phyloP scores from a whole-genome alignment of 2,888 invertebrate species.

The Anthrax anthrax region DNA sequence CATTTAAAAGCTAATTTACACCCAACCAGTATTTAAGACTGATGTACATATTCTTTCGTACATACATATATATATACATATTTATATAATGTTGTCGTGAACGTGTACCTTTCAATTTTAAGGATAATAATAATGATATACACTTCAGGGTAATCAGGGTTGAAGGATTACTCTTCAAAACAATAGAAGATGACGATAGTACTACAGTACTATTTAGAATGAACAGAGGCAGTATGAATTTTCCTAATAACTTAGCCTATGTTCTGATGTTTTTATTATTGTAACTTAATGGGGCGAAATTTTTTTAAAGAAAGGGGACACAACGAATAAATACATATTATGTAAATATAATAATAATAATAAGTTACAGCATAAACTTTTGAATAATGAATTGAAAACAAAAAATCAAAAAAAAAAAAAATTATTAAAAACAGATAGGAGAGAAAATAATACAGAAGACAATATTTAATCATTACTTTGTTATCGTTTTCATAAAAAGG shows the following conservation, averaged over 20 bases:
- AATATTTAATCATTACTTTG: too few species aligned
- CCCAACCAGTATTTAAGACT: not conserved
- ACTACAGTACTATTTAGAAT: not conserved
- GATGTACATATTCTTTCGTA: too few species aligned
- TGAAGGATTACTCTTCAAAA: conserved; percentile 10
- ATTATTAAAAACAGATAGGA: too few species aligned
- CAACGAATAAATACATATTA: not conserved
- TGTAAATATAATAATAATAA: not conserved
- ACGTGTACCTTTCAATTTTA: too few species aligned
- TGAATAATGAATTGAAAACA: too few species aligned
- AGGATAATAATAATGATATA: conserved; percentile 9
- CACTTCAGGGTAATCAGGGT: conserved; percentile 8
- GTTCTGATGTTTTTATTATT: conserved; percentile 4
- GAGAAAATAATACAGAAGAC: too few species aligned
- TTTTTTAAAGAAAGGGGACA: not conserved
- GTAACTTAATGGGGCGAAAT: conserved; percentile 8
- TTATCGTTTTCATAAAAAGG: too few species aligned
- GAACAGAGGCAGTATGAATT: not conserved
- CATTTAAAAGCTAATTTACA: conserved; percentile 14
- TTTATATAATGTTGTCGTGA: too few species aligned
- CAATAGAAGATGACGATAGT: conserved; percentile 4
- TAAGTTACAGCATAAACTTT: not conserved
- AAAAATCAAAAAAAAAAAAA: too few species aligned
- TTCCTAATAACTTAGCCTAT: too few species aligned
- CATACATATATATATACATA: too few species aligned